Base-by-base conservation (phyloP, 92 coral and sea anemone species). In the Palythoa grandis region DNA sequence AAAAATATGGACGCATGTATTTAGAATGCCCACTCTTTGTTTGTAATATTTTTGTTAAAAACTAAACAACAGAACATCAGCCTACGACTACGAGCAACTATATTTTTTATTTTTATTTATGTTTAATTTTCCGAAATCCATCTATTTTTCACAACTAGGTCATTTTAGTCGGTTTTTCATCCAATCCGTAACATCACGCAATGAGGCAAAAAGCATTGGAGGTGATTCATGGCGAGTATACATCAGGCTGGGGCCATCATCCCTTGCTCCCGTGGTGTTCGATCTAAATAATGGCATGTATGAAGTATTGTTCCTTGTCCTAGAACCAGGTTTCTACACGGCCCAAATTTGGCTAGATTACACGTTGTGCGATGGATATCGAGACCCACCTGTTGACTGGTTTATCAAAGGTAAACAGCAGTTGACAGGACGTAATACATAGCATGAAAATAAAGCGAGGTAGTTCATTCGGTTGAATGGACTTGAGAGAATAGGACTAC, bases 151-250 rank as follows among this genome's bases (percentile, higher is more conserved):
- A 29, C 38, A 47, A 4, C 38, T 63, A 93, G 97, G 97, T 20
- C 92, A 91, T 24, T 93, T 93, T 35, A 93, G 97, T 74, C 91
- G 93, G 43, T 93, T 93, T 78, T 91, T 91, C 73, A 93, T 93
- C 29, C 97, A 93, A 56, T 91, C 97, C 14, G 94, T 91, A 17
- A 90, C 90, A 25, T 58, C 39, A 56, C 40, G 86, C 39, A 95
- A 95, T 17, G 14, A 57, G 11, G 12, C 25, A n/a, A 95, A 95
- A 78, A 87, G 77, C 14, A 78, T 82, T 82, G 98, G 98, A 56
- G 98, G 98, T 11, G 98, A 93, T 78, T 87, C 95, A 14, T 95
- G 98, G 98, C 79, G 94, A 87, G 91, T 95, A 2, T 87, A 87
- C 86, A 77, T 95, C 65, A 91, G 94, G 56, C 90, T 87, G 87